Conservation (phyloP, 1,140 invertebrate species). For the Formica exsecta region DNA sequence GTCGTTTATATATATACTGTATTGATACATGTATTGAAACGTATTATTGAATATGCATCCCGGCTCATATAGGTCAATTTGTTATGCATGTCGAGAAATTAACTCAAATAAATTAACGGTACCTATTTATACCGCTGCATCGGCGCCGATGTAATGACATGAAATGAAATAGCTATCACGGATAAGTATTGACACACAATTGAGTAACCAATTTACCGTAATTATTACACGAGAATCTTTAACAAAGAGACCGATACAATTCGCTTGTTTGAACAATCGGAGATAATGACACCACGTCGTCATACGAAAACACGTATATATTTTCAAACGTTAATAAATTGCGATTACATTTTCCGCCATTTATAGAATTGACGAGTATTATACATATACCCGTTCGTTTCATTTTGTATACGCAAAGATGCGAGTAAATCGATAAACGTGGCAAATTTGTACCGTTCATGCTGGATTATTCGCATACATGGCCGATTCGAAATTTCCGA, state of each 20-base stretch:
- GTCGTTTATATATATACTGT: too few species aligned
- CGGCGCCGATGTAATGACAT: constrained; percentile 46
- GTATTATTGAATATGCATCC: constrained; percentile 53
- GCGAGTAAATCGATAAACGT: constrained; percentile 30
- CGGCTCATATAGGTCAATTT: constrained; percentile 55
- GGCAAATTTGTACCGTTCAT: constrained; percentile 24
- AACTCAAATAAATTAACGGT: constrained; percentile 61
- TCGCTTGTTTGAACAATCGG: not conserved
- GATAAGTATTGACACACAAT: constrained; percentile 52
- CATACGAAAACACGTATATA: not conserved
- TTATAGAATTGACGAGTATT: constrained; percentile 10
- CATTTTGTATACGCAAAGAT: constrained; percentile 15
- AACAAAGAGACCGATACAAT: constrained; percentile 30
- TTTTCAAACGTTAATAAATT: constrained; percentile 1
- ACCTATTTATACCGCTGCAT: constrained; percentile 47
- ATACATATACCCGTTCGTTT: not conserved
- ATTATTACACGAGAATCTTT: constrained; percentile 45
- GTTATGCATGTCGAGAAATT: constrained; percentile 58
- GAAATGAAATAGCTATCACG: constrained; percentile 55
- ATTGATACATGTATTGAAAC: not conserved
- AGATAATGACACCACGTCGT: not conserved
- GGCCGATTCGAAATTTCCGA: constrained; percentile 34
- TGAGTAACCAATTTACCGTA: constrained; percentile 40
- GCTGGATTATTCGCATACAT: constrained; percentile 25
- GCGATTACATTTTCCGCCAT: not conserved